Evolutionary conservation across 2,797 vertebrate genomes (phyloP).

Genomic region (Crocodylus rhombifer): DNA sequence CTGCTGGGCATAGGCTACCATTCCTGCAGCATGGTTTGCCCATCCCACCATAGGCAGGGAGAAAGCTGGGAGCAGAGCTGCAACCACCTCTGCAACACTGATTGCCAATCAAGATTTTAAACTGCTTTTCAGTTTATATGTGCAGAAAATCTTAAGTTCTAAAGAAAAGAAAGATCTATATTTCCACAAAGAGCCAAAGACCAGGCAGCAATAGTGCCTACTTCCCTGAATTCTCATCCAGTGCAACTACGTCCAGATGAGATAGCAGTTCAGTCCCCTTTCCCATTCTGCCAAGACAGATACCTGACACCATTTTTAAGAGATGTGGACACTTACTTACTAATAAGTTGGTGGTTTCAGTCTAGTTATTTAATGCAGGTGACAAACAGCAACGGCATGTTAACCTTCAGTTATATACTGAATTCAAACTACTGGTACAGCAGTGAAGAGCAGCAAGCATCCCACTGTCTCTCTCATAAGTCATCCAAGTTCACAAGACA

Average conservation of each 20-base stretch:
- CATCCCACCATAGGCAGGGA: too few species aligned
- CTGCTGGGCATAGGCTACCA: too few species aligned
- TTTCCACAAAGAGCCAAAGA: not conserved
- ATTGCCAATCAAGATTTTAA: not conserved
- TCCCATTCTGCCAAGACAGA: not conserved
- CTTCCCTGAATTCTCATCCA: not conserved
- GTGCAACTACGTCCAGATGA: fast-evolving
- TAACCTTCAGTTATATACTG: not conserved
- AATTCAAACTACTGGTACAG: not conserved
- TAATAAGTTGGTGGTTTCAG: not conserved
- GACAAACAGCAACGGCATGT: not conserved
- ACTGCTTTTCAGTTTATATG: not conserved
- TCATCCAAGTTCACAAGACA: not conserved
- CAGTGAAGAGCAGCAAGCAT: not conserved
- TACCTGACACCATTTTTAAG: not conserved
- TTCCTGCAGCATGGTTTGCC: too few species aligned
- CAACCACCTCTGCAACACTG: not conserved
- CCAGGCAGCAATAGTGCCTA: not conserved
- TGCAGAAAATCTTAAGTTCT: not conserved
- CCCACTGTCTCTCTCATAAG: not conserved
- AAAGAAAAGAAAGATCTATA: not conserved
- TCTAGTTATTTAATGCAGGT: not conserved
- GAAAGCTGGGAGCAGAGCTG: too few species aligned
- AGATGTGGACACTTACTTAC: not conserved
- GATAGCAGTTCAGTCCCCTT: not conserved